These are phyloP conservation scores for Cossypha dichroa DNA, from an alignment of 2,797 vertebrate genomes.

Conservation along the genomic window DNA sequence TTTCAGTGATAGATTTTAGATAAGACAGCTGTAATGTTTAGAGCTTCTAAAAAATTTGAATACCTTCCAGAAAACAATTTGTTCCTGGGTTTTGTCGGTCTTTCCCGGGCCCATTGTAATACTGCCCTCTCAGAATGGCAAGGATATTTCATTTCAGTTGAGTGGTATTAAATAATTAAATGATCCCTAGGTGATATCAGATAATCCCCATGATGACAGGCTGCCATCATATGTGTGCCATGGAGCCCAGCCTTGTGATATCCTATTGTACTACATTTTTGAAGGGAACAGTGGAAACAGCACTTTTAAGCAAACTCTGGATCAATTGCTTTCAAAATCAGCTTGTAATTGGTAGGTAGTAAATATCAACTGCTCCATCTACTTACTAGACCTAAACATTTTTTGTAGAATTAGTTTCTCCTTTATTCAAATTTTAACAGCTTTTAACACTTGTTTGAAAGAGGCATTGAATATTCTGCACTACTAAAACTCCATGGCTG, in stretches of 20 bases:
- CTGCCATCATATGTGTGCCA: neutral
- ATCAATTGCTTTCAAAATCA: neutral
- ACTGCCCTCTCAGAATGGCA: neutral
- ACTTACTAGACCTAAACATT: neutral
- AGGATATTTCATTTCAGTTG: constrained; percentile 8
- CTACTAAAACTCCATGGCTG: neutral
- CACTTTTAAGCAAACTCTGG: neutral
- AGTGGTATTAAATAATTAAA: constrained; percentile 53
- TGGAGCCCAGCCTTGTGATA: neutral
- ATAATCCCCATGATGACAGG: constrained; percentile 10
- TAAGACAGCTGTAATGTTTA: neutral
- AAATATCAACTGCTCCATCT: neutral
- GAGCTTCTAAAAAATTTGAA: neutral
- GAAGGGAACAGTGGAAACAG: neutral
- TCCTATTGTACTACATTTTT: neutral
- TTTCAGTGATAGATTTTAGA: neutral
- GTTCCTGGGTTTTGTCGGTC: neutral
- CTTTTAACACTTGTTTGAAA: neutral
- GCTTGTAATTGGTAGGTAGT: neutral
- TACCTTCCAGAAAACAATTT: neutral
- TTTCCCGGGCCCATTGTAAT: neutral
- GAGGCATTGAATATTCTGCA: neutral
- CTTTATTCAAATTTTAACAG: neutral
- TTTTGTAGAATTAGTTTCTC: neutral
- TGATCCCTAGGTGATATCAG: neutral